These are phyloP conservation scores for Branchinecta sandiegonensis DNA, from an alignment of 2,888 invertebrate genomes.

Conservation along the genomic window DNA sequence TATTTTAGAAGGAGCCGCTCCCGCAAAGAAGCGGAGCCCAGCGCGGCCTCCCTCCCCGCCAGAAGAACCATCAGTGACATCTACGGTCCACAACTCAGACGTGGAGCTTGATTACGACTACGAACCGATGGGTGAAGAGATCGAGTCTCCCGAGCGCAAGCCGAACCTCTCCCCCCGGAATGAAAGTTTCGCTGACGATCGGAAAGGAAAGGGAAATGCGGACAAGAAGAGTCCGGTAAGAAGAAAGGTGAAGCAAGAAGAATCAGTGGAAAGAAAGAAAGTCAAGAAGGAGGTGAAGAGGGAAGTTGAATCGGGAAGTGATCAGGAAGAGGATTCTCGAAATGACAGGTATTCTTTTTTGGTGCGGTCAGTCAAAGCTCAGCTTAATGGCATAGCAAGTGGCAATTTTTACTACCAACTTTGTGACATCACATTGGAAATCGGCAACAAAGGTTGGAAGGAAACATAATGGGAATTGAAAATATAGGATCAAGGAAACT, in stretches of 20 bases:
- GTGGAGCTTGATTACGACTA: conserved; percentile 9
- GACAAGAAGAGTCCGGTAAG: neutral
- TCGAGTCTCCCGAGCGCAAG: neutral
- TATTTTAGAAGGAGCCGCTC: no score
- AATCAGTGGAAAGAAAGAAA: neutral
- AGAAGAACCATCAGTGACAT: conserved; percentile 10
- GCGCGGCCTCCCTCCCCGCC: neutral
- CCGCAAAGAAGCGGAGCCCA: neutral
- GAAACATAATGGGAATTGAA: no score
- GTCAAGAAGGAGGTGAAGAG: neutral
- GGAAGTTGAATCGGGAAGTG: neutral
- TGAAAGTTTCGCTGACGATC: neutral
- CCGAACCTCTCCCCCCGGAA: neutral
- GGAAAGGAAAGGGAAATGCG: neutral
- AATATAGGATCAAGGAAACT: no score
- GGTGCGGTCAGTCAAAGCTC: no score
- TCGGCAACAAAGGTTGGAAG: no score
- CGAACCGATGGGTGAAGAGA: conserved; percentile 2
- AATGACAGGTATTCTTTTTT: no score
- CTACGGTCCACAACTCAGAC: conserved; percentile 8
- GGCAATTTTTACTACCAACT: no score
- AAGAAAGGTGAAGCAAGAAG: neutral
- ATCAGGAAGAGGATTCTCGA: no score
- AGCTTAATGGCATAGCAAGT: no score
- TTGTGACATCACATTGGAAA: no score